Evolutionary conservation across 2,113 vertebrate genomes (phyloP), one percentile per base, ranked within the genome.

Genomic region (Pelodiscus sinensis): DNA sequence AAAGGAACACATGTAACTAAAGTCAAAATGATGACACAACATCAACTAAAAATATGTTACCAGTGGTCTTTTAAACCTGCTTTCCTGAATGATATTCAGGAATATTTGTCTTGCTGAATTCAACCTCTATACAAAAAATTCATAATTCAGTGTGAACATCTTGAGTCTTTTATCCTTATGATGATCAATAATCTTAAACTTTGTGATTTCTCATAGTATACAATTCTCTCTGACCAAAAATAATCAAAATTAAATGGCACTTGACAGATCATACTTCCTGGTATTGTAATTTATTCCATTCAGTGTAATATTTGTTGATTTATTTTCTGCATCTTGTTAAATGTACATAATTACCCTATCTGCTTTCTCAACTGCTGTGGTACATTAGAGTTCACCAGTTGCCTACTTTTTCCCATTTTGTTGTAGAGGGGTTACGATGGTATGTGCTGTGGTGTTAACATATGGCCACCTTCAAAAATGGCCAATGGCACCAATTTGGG

Each of bases 61-160:
- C 85, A 92, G 80, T 90, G 58, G n/a, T 81, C 71, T 85, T 87
- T 24, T 31, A 85, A 65, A 80, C 62, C 80, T 1, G 0, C 3
- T 82, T 92, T 92, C 21, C 54, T 73, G 78, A 90, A 31, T 25
- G 2, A 11, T 82, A 9, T n/a, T 87, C 8, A 86, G 55, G 87
- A 89, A 79, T 81, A 80, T 38, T 90, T 91, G 24, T 21, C 88
- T 82, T 31, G 9, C 27, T 89, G 81, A 65, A 80, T 87, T 2
- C 50, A 54, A 19, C 31, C 52, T 85, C 4, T 7, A 16, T 7
- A 50, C 21, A 79, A 10, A 16, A 89, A 3, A 31, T 78, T 4
- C 0, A 5, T 21, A 90, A 77, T 18, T 31, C 6, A 54, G 31
- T 79, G 79, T 18, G 25, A 14, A 9, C 71, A 29, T 52, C 38